Percentiles rank a stretch among this genome's conserved stretches.
Conservation (phyloP, 2,888 invertebrate genomes). For the Antitype chi region DNA sequence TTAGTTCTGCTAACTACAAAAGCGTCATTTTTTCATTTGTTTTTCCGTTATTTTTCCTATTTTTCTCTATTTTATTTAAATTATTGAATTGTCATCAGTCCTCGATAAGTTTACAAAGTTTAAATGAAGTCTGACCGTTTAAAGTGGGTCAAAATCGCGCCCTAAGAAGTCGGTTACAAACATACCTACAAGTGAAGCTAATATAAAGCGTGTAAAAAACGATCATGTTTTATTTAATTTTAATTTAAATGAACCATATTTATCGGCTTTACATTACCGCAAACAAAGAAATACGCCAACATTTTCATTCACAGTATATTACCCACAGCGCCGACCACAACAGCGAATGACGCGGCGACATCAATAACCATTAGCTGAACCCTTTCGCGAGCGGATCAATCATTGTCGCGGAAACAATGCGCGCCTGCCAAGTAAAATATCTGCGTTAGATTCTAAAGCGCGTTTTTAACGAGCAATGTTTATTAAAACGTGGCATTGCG, state of each 20-base stretch:
- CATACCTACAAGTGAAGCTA: too few species aligned
- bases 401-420: slow-evolving; percentile 71
- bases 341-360: slow-evolving; percentile 56
- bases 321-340: slow-evolving; percentile 45
- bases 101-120: too few species aligned
- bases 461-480: slow-evolving; percentile 65
- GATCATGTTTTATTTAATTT: slow-evolving; percentile 25
- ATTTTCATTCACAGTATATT: slow-evolving; percentile 46
- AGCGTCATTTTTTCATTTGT: too few species aligned
- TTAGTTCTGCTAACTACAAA: too few species aligned
- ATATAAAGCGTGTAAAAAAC: too few species aligned
- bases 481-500: slow-evolving; percentile 55
- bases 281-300: slow-evolving; percentile 47
- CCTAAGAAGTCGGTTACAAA: too few species aligned
- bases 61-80: too few species aligned
- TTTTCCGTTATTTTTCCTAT: too few species aligned
- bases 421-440: slow-evolving; percentile 61
- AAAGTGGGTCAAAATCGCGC: too few species aligned
- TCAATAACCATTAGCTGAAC: slow-evolving; percentile 70
- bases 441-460: slow-evolving; percentile 59
- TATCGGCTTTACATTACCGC: slow-evolving; percentile 41
- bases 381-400: slow-evolving; percentile 65
- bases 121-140: too few species aligned
- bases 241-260: slow-evolving; percentile 25
- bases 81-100: too few species aligned